Percentiles rank a stretch among this genome's conserved stretches.
Evolutionary conservation across 2,888 invertebrate genomes (phyloP).

Genomic region (Ochropleura plecta): DNA sequence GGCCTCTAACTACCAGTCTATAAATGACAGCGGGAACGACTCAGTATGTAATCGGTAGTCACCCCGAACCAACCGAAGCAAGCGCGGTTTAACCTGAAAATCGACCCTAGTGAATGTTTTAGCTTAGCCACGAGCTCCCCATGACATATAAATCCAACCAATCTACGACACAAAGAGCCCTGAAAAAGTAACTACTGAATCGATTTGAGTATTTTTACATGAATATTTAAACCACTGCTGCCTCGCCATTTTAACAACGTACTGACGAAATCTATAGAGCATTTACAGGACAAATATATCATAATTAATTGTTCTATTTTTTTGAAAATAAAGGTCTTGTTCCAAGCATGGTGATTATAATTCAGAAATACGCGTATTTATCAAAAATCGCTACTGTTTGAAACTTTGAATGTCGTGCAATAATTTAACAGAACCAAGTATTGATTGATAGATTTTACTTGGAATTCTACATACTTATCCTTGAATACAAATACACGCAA

Average conservation of each 20-base stretch:
- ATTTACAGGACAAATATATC: background rate
- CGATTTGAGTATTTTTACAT: background rate
- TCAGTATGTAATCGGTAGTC: too few relatives aligned
- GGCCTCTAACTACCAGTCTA: too few relatives aligned
- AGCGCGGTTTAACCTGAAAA: too few relatives aligned
- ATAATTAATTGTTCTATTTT: background rate
- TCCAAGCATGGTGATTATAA: background rate
- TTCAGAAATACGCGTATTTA: background rate
- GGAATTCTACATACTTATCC: conserved; percentile 25
- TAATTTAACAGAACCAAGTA: conserved; percentile 5
- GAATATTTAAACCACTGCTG: background rate
- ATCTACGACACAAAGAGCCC: background rate
- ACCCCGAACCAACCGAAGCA: too few relatives aligned
- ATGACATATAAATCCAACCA: background rate
- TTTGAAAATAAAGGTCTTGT: background rate
- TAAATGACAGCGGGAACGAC: too few relatives aligned
- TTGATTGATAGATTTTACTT: conserved; percentile 25
- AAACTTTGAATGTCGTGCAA: background rate
- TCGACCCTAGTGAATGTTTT: too few relatives aligned
- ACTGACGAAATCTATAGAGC: background rate
- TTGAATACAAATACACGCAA: conserved; percentile 27
- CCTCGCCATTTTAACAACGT: background rate
- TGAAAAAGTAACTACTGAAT: background rate
- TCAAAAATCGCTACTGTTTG: conserved; percentile 1
- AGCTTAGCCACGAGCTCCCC: too few relatives aligned